These are phyloP conservation scores for Blastomussa wellsi DNA, from an alignment of 92 coral and sea anemone genomes.

Conservation along the genomic window DNA sequence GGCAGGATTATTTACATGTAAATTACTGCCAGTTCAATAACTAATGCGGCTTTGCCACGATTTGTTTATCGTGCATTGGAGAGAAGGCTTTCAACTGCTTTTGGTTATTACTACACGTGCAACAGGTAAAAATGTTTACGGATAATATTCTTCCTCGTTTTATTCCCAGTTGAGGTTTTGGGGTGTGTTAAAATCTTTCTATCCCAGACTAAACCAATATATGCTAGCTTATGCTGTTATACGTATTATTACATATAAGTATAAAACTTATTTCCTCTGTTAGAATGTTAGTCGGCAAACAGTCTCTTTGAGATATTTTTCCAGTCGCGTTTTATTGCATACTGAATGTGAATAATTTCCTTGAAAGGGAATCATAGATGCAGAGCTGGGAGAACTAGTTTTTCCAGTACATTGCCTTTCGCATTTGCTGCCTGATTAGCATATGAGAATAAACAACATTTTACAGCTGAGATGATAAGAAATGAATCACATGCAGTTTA, in stretches of 20 bases:
- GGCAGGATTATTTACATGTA: background rate
- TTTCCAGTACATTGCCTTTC: background rate
- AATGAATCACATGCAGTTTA: too few species aligned
- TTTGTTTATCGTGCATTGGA: background rate
- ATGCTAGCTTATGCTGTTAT: background rate
- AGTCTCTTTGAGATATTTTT: background rate
- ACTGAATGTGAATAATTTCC: background rate
- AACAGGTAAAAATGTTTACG: background rate
- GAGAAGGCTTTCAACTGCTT: background rate
- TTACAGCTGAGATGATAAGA: background rate
- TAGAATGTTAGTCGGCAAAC: background rate
- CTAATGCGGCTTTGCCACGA: background rate
- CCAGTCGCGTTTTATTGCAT: too few species aligned
- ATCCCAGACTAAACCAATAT: background rate
- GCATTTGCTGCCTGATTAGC: background rate
- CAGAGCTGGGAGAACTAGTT: background rate
- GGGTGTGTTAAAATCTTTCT: background rate
- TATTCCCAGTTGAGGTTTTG: background rate
- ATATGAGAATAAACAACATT: background rate
- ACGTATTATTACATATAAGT: background rate
- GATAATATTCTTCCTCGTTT: background rate
- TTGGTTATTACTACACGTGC: background rate
- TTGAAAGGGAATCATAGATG: background rate
- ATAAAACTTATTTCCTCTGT: background rate
- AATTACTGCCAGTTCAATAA: background rate